Conservation (phyloP, 2,888 invertebrate species). For the Pterostichus madidus region DNA sequence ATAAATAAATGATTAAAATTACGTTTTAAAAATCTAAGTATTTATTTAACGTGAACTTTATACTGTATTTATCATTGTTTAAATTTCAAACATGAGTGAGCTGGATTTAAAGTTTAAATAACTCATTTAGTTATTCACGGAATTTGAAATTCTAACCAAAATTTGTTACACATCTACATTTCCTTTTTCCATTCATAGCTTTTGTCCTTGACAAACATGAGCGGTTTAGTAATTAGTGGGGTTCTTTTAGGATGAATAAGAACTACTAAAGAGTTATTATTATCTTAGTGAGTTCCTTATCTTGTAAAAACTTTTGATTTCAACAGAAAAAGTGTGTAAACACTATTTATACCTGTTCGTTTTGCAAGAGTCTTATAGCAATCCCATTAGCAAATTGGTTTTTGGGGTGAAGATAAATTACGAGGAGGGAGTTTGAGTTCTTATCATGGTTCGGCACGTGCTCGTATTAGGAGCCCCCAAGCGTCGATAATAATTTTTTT, state of each 20-base stretch:
- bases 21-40: not conserved
- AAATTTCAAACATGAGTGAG: too few relatives aligned
- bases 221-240: not conserved
- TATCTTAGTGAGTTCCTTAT: not conserved
- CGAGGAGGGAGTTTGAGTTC: too few relatives aligned
- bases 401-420: not conserved
- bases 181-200: not conserved
- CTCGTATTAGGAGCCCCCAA: too few relatives aligned
- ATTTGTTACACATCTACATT: conserved; percentile 7
- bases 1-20: not conserved
- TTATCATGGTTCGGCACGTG: too few relatives aligned
- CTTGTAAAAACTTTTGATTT: not conserved
- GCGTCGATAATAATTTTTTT: too few relatives aligned
- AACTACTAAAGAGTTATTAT: not conserved
- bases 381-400: not conserved
- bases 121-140: too few relatives aligned
- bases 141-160: not conserved
- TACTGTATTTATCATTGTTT: too few relatives aligned
- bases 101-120: too few relatives aligned
- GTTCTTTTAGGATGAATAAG: not conserved
- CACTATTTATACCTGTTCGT: not conserved
- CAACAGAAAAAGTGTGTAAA: not conserved
- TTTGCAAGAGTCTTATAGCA: not conserved
- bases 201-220: conserved; percentile 27
- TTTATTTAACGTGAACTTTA: too few relatives aligned